Conservation (phyloP, 2,113 vertebrate species). For the Calcarius ornatus region DNA sequence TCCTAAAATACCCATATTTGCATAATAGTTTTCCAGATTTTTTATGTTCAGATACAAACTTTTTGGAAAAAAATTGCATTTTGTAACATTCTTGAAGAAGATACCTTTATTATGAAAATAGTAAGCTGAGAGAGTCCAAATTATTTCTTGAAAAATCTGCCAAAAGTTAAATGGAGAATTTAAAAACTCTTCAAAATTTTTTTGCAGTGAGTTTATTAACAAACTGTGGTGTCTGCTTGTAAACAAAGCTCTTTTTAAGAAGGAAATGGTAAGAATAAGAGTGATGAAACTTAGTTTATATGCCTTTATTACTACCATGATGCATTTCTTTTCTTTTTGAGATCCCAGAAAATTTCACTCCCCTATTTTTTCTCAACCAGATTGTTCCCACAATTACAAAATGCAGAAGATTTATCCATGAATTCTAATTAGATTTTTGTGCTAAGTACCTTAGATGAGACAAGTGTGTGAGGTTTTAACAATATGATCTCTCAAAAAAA, state of each 20-base stretch:
- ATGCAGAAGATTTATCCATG: background rate
- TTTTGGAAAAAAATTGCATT: background rate
- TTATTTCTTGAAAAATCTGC: background rate
- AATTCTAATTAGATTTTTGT: background rate
- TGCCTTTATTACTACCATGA: background rate
- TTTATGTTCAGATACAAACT: background rate
- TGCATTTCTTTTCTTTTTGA: background rate
- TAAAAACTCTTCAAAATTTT: background rate
- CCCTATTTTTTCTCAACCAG: background rate
- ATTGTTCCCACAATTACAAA: background rate
- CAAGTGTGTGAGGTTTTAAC: background rate
- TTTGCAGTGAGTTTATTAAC: background rate
- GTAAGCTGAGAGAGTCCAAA: background rate
- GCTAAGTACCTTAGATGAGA: background rate
- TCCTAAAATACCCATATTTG: background rate
- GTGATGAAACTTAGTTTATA: background rate
- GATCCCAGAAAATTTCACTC: background rate
- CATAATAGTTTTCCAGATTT: background rate
- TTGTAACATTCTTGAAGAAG: background rate
- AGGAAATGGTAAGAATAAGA: background rate
- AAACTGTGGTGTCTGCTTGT: background rate
- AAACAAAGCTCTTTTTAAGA: background rate
- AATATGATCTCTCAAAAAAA: background rate
- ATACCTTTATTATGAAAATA: background rate
- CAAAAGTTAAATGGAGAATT: background rate